Evolutionary conservation across 2,797 vertebrate species (phyloP), one percentile per base, ranked within the genome.

Genomic region (Sciaenops ocellatus): DNA sequence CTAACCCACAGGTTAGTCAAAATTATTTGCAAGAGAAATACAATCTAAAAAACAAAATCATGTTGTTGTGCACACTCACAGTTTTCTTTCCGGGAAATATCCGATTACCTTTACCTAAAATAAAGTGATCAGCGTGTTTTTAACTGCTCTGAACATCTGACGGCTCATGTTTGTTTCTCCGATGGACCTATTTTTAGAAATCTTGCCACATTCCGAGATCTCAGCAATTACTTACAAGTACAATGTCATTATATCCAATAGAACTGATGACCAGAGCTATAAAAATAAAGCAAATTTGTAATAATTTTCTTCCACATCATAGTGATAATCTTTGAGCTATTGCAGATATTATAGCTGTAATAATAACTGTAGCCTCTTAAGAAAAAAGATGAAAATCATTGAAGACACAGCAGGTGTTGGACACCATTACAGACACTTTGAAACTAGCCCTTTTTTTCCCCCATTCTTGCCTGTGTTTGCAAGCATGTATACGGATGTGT

Each of bases 291-390:
- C 13, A 30, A 46, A 54, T 34, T 52, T 59, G 8, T n/a, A 41
- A 26, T 7, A 44, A 64, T 59, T 51, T 6, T 12, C 52, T 42
- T 30, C 16, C 8, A 68, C 20, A 17, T 42, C 13, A 34, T 15
- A 42, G 24, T 62, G 20, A 61, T 71, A 12, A 73, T 28, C n/a
- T 48, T 47, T 73, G 73, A 60, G 51, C 50, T 51, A 52, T 47
- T 67, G 13, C n/a, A 55, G 56, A 44, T 60, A n/a, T 24, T 73
- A 41, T 30, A 59, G 28, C 10, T 73, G 34, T 9, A 38, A 16
- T 34, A 30, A 78, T 50, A 70, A 52, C 22, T 57, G 3, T 9
- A 47, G 17, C 20, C 13, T 48, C 30, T 73, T 9, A 13, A 48
- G 15, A 59, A 52, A 3, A 8, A 57, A 55, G 18, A 62, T 76